Evolutionary conservation across 1,140 invertebrate genomes (phyloP), one percentile per base, ranked within the genome.

Genomic region (Atta colombica): DNA sequence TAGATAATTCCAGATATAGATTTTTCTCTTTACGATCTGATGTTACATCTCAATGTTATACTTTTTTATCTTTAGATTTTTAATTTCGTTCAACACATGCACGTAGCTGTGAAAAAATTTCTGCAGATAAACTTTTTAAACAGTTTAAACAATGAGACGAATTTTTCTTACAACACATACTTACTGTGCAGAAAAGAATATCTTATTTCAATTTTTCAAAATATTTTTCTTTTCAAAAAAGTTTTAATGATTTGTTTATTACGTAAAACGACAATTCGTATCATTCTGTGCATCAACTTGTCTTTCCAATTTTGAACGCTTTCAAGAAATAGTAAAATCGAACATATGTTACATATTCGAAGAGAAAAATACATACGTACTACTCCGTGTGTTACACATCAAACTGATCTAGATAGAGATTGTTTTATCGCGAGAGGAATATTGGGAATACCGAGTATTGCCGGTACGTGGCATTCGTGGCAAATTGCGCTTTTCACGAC

Each of bases 401-500:
- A n/a, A 53, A 53, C 16, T 81, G 39, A 71, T 60, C 18, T 35
- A 10, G 16, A 25, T 35, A 10, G 16, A 25, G 31, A 25, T 58
- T 14, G n/a, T 21, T 60, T 71, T 71, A 58, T 35, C 1, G 35
- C 66, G 10, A 51, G 51, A 55, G n/a, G 28, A 45, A 35, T 35
- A 80, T 65, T 35, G 28, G 39, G 60, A 68, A 25, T n/a, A 39
- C 8, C 31, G 65, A 68, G 35, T 68, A 45, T 45, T 21, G 65
- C 65, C n/a, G 65, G n/a, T 45, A 45, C 21, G 35, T 71, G 31
- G 49, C 31, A 49, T 45, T 25, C 21, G 51, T 71, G 31, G 49
- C 31, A 49, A 69, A 81, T 81, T 69, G 39, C 63, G n/a, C 45
- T 69, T 81, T 39, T 55, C 77, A 58, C 28, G 39, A 25, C 51